These are phyloP conservation scores for Cepaea nemoralis DNA, from an alignment of 1,140 invertebrate genomes.

Conservation along the genomic window DNA sequence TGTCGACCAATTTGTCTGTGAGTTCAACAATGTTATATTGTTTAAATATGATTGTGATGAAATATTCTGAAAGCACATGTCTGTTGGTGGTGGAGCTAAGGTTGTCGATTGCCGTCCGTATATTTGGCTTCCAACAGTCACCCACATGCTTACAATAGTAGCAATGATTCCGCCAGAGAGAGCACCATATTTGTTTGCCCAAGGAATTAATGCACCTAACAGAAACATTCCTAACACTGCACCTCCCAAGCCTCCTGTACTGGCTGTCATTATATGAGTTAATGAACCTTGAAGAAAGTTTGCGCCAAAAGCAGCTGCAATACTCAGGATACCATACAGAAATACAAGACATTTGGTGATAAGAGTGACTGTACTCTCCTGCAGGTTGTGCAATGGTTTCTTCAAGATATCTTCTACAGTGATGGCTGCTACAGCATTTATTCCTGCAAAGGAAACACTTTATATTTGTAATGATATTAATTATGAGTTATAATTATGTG, in stretches of 20 bases:
- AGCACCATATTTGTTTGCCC: no score
- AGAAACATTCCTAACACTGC: constrained; percentile 66
- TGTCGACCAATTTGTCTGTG: no score
- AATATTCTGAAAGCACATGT: constrained; percentile 1
- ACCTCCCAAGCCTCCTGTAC: constrained; percentile 67
- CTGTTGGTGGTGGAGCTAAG: background rate
- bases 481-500: no score
- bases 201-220: constrained; percentile 66
- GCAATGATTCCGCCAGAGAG: background rate
- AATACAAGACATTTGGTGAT: constrained; percentile 77
- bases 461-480: no score
- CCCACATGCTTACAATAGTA: background rate
- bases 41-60: no score
- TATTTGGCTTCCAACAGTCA: constrained; percentile 12
- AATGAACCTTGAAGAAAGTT: constrained; percentile 43
- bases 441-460: constrained; percentile 8
- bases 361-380: constrained; percentile 80
- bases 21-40: no score
- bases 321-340: constrained; percentile 43
- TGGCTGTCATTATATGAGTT: constrained; percentile 71
- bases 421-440: constrained; percentile 89
- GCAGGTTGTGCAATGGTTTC: constrained; percentile 79
- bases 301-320: constrained; percentile 49
- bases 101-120: background rate
- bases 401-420: constrained; percentile 87